These are phyloP conservation scores for Phymorhynchus buccinoides DNA, from an alignment of 1,140 invertebrate species.

Conservation along the genomic window DNA sequence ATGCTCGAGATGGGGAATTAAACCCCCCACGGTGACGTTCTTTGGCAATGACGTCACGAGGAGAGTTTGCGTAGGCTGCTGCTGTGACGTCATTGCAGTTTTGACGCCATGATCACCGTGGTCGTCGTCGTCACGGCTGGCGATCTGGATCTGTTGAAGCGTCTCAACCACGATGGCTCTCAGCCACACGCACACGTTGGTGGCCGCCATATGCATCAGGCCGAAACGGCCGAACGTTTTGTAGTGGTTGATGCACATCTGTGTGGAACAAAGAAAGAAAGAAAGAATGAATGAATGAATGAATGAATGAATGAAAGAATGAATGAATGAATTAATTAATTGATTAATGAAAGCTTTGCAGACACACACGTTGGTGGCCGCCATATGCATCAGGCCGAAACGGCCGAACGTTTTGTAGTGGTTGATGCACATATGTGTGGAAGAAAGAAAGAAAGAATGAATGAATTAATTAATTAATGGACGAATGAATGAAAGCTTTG, in stretches of 20 bases:
- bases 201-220: conserved; percentile 96
- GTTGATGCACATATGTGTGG: too few relatives aligned
- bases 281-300: too few relatives aligned
- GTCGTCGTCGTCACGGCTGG: neutral
- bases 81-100: neutral
- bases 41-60: neutral
- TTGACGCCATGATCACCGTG: too few relatives aligned
- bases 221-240: conserved; percentile 96
- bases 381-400: conserved; percentile 97
- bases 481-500: too few relatives aligned
- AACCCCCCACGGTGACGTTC: neutral
- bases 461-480: too few relatives aligned
- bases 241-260: conserved; percentile 69
- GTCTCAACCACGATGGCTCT: conserved; percentile 58
- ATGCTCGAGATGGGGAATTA: too few relatives aligned
- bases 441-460: neutral
- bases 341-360: too few relatives aligned
- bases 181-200: conserved; percentile 93
- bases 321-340: too few relatives aligned
- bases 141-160: conserved; percentile 45
- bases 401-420: conserved; percentile 89
- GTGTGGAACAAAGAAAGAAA: conserved; percentile 1
- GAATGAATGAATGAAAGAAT: too few relatives aligned
- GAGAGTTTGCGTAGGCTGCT: neutral
- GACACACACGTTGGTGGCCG: conserved; percentile 97